phyloP scores from a whole-genome alignment of 2,888 invertebrate genomes.

The Drosophila histrio region DNA sequence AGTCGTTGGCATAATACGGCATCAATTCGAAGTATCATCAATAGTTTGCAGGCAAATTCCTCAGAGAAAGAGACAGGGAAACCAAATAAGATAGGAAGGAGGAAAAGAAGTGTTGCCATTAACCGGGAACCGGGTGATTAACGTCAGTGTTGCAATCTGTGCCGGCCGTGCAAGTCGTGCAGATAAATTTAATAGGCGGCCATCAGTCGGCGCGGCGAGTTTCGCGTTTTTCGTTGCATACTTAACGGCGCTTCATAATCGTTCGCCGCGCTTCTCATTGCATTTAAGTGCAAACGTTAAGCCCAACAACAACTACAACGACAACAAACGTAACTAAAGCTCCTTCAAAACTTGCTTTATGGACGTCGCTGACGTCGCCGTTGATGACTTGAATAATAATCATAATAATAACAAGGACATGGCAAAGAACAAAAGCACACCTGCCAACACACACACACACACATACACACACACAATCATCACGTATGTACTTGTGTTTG shows the following conservation, averaged over 20 bases:
- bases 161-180: slow-evolving; percentile 52
- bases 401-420: slow-evolving; percentile 81
- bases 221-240: slow-evolving; percentile 42
- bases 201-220: slow-evolving; percentile 41
- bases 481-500: slow-evolving; percentile 63
- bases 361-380: slow-evolving; percentile 49
- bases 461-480: slow-evolving; percentile 8
- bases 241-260: slow-evolving; percentile 62
- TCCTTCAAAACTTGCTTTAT: slow-evolving; percentile 71
- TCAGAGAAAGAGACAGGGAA: background rate
- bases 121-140: slow-evolving; percentile 48
- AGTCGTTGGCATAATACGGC: slow-evolving; percentile 12
- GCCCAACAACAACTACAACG: slow-evolving; percentile 15
- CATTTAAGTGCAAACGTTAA: slow-evolving; percentile 58
- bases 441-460: slow-evolving; percentile 49
- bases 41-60: slow-evolving; percentile 41
- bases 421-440: slow-evolving; percentile 75
- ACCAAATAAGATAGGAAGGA: background rate
- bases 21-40: slow-evolving; percentile 52
- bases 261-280: slow-evolving; percentile 62
- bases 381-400: slow-evolving; percentile 80
- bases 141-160: slow-evolving; percentile 32
- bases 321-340: slow-evolving; percentile 31
- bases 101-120: slow-evolving; percentile 1
- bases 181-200: slow-evolving; percentile 75